Evolutionary conservation across 2,888 invertebrate genomes (phyloP), one percentile per base, ranked within the genome.

Genomic region (Chaetogeoica ovagalla): DNA sequence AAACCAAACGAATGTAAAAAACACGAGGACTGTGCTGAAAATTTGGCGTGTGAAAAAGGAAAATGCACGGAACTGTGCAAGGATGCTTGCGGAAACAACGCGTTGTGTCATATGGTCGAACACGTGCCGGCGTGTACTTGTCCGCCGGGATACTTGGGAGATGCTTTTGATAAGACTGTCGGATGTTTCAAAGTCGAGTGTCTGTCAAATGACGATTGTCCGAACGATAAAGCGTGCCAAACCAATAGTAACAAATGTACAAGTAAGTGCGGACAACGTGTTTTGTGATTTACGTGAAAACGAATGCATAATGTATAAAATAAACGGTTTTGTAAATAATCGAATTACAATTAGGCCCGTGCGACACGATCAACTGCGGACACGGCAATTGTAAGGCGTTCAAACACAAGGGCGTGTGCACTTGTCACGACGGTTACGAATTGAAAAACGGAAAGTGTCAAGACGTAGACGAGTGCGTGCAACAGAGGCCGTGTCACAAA

Each of bases 41-140:
- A 90, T 72, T 88, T 95, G 82, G 90, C 92, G 19, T 96, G 96
- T 85, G 88, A 91, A 63, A 89, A 90, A 81, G 91, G 92, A 82
- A 92, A 91, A 86, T 96, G 95, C 86, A 89, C 91, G 21, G 94
- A 96, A 87, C 94, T 95, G 1, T 96, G 96, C 85, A 91, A 94
- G 85, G 94, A 93, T 85, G 93, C 92, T 84, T 96, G 96, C 87
- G 96, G 96, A 84, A 90, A 91, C 85, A 95, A 95, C 87, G 95
- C 96, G 82, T 89, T 94, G 83, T 96, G 96, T 87, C 92, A 91
- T 85, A 92, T 94, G 82, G 90, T 94, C 83, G 88, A 93, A 86
- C 96, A 96, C 88, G 91, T 92, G 85, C 93, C 95, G 68, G 91
- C 93, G 85, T 96, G 96, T 87, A 92, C 93, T 81, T 96, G 96